These are phyloP conservation scores for Natrix natrix DNA, from an alignment of 2,797 vertebrate species.

Conservation along the genomic window DNA sequence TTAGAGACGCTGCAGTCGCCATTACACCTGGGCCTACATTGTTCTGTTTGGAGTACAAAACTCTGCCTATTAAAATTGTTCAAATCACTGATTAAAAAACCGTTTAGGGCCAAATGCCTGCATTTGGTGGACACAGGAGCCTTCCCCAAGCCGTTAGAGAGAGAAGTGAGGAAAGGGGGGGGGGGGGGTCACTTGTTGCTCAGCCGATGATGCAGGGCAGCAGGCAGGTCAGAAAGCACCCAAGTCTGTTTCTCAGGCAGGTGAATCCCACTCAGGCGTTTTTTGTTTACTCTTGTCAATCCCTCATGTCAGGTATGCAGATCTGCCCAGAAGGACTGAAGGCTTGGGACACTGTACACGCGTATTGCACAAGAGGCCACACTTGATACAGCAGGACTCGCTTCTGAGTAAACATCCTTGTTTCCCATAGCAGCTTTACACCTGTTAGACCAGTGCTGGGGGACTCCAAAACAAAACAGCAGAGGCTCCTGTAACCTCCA, in stretches of 20 bases:
- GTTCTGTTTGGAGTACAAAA: background rate
- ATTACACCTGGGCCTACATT: too few relatives aligned
- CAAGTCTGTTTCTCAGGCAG: background rate
- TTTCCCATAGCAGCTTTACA: background rate
- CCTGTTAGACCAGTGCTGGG: background rate
- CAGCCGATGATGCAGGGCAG: background rate
- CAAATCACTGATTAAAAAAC: background rate
- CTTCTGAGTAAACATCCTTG: background rate
- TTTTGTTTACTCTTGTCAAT: background rate
- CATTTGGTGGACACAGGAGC: rapidly evolving
- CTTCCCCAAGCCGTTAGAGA: background rate
- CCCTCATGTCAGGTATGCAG: background rate
- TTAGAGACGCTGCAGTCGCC: too few relatives aligned
- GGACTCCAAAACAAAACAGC: background rate
- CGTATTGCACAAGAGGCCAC: too few relatives aligned
- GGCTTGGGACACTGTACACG: background rate
- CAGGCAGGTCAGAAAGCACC: background rate
- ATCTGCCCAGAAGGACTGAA: background rate
- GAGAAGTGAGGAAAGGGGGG: too few relatives aligned
- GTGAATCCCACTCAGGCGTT: background rate
- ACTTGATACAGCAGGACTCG: background rate
- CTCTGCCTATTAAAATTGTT: background rate
- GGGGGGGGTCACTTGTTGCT: background rate
- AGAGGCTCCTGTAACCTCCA: background rate
- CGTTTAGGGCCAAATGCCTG: rapidly evolving